Evolutionary conservation across 2,888 invertebrate species (phyloP).

Genomic region (Volucella zonaria): DNA sequence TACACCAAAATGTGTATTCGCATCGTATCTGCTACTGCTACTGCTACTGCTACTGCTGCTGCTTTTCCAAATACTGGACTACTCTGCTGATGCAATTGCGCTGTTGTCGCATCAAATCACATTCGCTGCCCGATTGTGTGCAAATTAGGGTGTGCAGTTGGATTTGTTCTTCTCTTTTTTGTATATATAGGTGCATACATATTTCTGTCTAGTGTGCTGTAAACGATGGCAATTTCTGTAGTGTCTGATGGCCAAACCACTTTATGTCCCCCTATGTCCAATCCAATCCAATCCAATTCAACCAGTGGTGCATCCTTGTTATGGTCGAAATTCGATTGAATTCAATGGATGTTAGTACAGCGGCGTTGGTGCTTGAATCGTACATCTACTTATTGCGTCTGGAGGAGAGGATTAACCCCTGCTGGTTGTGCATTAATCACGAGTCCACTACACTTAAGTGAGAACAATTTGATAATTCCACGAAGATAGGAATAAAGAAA

Average conservation of each 20-base stretch:
- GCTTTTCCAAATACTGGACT: too few species aligned
- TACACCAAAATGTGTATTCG: slow-evolving; percentile 52
- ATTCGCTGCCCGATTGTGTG: slow-evolving; percentile 71
- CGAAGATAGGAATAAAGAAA: too few species aligned
- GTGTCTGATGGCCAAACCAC: slow-evolving; percentile 50
- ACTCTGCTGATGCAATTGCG: slow-evolving; percentile 44
- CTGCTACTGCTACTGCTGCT: too few species aligned
- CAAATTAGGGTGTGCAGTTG: slow-evolving; percentile 67
- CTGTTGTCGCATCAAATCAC: slow-evolving; percentile 63
- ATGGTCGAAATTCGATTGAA: slow-evolving; percentile 69
- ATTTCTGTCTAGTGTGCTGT: slow-evolving; percentile 13
- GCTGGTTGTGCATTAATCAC: slow-evolving; percentile 54
- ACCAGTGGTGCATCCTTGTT: slow-evolving; percentile 44
- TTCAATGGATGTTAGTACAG: slow-evolving; percentile 52
- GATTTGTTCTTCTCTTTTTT: slow-evolving; percentile 10
- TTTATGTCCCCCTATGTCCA: slow-evolving; percentile 40
- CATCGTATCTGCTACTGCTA: too few species aligned
- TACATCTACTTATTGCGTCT: slow-evolving; percentile 61
- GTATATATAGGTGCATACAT: not conserved
- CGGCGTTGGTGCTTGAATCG: slow-evolving; percentile 56
- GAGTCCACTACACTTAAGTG: slow-evolving; percentile 41
- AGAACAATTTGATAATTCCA: slow-evolving; percentile 32
- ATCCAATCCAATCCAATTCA: slow-evolving; percentile 36
- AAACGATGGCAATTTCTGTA: slow-evolving; percentile 1
- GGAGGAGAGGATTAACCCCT: slow-evolving; percentile 36